Conservation (phyloP, 2,113 vertebrate genomes). For the Chlorocebus sabaeus region DNA sequence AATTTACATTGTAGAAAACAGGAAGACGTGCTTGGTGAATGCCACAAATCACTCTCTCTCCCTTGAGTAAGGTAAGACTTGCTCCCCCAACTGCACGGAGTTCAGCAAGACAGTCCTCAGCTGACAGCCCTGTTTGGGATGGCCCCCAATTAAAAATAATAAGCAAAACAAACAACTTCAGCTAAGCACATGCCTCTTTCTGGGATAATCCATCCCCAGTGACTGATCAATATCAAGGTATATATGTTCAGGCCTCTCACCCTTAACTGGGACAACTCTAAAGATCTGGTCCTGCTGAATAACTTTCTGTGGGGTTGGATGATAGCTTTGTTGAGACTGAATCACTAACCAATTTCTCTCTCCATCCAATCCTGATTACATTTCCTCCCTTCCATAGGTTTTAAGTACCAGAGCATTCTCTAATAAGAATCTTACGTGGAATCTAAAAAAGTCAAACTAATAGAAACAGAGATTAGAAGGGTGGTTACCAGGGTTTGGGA, state of each 20-base stretch:
- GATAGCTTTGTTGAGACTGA: background rate
- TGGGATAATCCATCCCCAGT: background rate
- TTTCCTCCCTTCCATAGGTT: background rate
- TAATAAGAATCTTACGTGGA: background rate
- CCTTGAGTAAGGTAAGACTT: background rate
- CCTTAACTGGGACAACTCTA: background rate
- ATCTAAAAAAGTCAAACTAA: background rate
- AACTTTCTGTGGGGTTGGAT: background rate
- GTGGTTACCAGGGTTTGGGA: background rate
- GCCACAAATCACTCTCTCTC: background rate
- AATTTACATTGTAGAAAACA: background rate
- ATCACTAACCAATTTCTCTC: background rate
- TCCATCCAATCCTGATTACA: background rate
- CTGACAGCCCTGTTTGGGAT: background rate
- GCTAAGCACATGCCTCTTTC: background rate
- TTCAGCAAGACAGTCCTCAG: background rate
- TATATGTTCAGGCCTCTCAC: background rate
- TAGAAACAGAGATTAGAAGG: background rate
- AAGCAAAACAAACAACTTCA: background rate
- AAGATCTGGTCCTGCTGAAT: background rate
- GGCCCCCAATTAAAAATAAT: background rate
- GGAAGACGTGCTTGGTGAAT: background rate
- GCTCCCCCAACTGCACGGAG: fast-evolving
- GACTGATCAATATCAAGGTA: background rate
- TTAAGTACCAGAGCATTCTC: background rate